Base-by-base conservation (phyloP, 2,797 vertebrate genomes). In the Acropternis orthonyx region DNA sequence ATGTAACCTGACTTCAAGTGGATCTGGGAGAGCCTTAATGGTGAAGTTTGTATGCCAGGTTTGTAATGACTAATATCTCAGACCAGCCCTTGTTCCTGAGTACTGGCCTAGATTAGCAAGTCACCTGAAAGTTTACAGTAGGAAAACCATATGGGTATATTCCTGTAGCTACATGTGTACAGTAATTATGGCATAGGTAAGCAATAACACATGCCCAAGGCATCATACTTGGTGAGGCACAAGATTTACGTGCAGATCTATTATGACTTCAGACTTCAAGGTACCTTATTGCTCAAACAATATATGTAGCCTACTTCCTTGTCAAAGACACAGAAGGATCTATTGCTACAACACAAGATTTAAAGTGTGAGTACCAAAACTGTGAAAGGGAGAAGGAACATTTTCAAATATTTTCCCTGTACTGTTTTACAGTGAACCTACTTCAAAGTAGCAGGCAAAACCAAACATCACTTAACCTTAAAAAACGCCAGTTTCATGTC, bases 221-320 rank as follows among this genome's bases (percentile, higher is more conserved):
- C 96, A 95, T 90, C 89, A 62, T 95, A 96, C 85, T 89, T 92
- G 96, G 96, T n/a, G 94, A 96, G 90, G 96, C 97, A 97, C 0
- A 48, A 96, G 96, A 95, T 95, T 95, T 91, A 89, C 41, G 58
- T 94, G 91, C 43, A n/a, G 39, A 89, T 82, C 82, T 92, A 69
- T 91, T 96, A 97, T 63, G 91, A 73, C 91, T 88, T 94, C 91
- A 96, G 96, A 91, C 84, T 93, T 94, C 92, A 95, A 88, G 97
- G 95, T 87, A 75, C 94, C 81, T 97, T 92, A 96, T 43, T 62
- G 93, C 91, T 97, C 91, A 94, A 94, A 95, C 89, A 94, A 96
- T 97, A 97, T 71, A 81, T 89, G 95, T 95, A 97, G 67, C 36
- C 67, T 91, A 7, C 82, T 87, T 81, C 37, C 44, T 58, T 75